Evolutionary conservation across 1,140 invertebrate genomes (phyloP), one percentile per base, ranked within the genome.

Genomic region (Euglossa dilemma): DNA sequence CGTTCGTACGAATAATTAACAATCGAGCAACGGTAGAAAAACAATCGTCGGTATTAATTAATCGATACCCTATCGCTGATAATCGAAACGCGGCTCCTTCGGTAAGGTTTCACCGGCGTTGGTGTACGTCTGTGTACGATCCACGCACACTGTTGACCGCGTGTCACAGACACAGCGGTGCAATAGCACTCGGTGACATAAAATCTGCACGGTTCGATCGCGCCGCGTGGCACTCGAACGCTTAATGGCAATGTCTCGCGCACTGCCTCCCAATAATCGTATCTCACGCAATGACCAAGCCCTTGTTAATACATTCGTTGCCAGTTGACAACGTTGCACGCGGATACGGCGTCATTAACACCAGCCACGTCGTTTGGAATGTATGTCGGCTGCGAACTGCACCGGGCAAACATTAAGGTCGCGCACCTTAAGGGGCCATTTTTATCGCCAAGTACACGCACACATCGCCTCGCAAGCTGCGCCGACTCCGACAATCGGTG

Each of bases 241-340:
- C 88, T 63, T 90, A 83, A 84, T 84, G 82, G 80, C 67, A 88
- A 89, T 86, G 89, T 80, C 88, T 89, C 77, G 84, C 87, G 85
- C 88, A 86, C 87, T 83, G 11, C 86, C 85, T 82, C 85, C 85
- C 87, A 88, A 89, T 91, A 91, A 90, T 91, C 90, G 88, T 80
- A 75, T 79, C 88, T 90, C 87, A 52, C 87, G 85, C 88, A 90
- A 91, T 88, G 85, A 85, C 83, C 91, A 83, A 86, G 87, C 88
- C 90, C 91, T 91, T 89, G 89, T 85, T 86, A 89, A 87, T 87
- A 85, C 90, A 80, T 87, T 81, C 43, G 61, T 52, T 74, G 52
- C 63, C 56, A 69, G 85, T 82, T 82, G 85, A 87, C 80, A 80
- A 67, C 77, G 80, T 75, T 56, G 82, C 75, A 71, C 50, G 80